A percentile compares a stretch with the other conserved stretches of the same genome.
Evolutionary conservation across 2,888 invertebrate species (phyloP).

Genomic region (Platerodrilus igneus): DNA sequence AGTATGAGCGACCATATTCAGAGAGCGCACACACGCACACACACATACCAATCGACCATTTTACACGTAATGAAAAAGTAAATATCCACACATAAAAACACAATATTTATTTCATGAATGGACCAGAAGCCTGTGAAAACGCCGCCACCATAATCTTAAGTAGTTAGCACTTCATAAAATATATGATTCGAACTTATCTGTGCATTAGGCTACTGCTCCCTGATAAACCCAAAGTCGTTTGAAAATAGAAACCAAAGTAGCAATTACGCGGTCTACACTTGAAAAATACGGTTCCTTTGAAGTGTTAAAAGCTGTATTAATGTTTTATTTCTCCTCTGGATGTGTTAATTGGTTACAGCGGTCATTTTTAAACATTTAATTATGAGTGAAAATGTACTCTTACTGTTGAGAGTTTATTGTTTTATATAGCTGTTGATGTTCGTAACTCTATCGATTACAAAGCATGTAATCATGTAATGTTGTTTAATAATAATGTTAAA

Average conservation of each 20-base stretch:
- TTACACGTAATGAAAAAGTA: too few relatives aligned
- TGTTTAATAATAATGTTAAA: too few relatives aligned
- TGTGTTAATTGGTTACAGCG: slow-evolving; percentile 41
- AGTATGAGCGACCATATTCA: too few relatives aligned
- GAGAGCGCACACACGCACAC: too few relatives aligned
- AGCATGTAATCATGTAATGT: too few relatives aligned
- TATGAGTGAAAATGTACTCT: slow-evolving; percentile 15
- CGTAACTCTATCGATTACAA: too few relatives aligned
- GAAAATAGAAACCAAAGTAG: slow-evolving; percentile 35
- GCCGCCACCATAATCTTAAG: slow-evolving; percentile 38
- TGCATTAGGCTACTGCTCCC: slow-evolving; percentile 42
- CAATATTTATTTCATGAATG: too few relatives aligned
- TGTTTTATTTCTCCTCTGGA: slow-evolving; percentile 41
- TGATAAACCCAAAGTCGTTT: slow-evolving; percentile 22
- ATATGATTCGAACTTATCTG: slow-evolving; percentile 45
- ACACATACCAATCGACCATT: too few relatives aligned
- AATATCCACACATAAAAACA: too few relatives aligned
- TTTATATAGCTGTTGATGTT: too few relatives aligned
- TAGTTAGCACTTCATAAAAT: slow-evolving; percentile 47
- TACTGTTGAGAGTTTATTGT: too few relatives aligned
- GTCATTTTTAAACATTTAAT: slow-evolving; percentile 26
- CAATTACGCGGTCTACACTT: slow-evolving; percentile 30
- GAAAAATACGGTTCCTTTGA: slow-evolving; percentile 32
- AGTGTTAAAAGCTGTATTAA: slow-evolving; percentile 44
- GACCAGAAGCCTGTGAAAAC: slow-evolving; percentile 17